Evolutionary conservation across 2,113 vertebrate species (phyloP), one percentile per base, ranked within the genome.

Genomic region (Narcine bancroftii): DNA sequence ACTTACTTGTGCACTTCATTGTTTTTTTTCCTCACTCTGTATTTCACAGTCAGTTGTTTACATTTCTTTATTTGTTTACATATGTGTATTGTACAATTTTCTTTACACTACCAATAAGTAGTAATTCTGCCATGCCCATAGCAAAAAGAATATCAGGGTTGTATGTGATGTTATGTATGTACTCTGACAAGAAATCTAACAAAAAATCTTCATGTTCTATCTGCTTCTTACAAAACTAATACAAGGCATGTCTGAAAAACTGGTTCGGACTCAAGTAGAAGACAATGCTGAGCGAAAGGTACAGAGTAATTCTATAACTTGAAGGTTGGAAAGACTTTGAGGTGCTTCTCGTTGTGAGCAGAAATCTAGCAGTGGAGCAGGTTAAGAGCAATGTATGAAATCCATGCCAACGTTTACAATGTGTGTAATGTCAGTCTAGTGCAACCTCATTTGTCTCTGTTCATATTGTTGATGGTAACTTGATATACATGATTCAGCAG

Each of bases 401-500:
- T 26, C 29, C 65, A 69, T 11, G 65, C 24, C 89, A 47, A 65
- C 26, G 89, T 91, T n/a, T 91, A 69, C 69, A 45, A n/a, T 60
- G 65, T 42, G 36, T 89, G 63, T 65, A 50, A 53, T 83, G 79
- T 36, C 60, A 50, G 24, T 24, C 53, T 87, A 56, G 53, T 63
- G 33, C 81, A 60, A 56, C 53, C 33, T 85, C 81, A 85, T 85
- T 60, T 85, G 15, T 85, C 81, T 85, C 60, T 85, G 53, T 87
- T 87, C 33, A 0, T 87, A 36, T 87, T 87, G 81, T 87, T 87
- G 33, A 60, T 60, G n/a, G 81, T 63, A 87, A 87, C 15, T 85
- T 87, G 81, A 87, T 87, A 60, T 87, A 87, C 36, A 60, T 87
- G 81, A 87, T n/a, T 63, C 81, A 91, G 63, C 87, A 66, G 39